phyloP scores from a whole-genome alignment of 2,888 invertebrate species.

The Operophtera brumata region DNA sequence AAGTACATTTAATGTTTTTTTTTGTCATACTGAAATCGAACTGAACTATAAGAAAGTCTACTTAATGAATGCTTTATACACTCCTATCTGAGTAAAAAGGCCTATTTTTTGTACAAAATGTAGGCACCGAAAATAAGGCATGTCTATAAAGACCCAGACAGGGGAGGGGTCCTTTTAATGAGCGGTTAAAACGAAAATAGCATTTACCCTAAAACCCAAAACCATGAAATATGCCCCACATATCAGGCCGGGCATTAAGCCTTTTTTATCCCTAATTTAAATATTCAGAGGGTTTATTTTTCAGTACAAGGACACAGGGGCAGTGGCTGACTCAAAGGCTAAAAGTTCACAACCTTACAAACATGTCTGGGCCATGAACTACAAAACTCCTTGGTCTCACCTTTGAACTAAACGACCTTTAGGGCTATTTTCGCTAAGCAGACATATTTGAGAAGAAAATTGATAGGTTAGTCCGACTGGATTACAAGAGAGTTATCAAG shows the following conservation, averaged over 20 bases:
- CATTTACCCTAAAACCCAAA: constrained; percentile 6
- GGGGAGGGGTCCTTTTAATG: neutral
- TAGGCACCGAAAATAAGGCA: neutral
- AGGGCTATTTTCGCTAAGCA: constrained; percentile 9
- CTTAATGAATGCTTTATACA: too few species aligned
- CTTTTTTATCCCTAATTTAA: constrained; percentile 3
- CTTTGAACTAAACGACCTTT: constrained; percentile 27
- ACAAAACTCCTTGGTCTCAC: constrained; percentile 43
- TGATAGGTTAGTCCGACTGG: constrained; percentile 14
- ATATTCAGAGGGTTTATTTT: constrained; percentile 14
- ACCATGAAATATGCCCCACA: neutral
- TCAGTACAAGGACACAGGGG: constrained; percentile 13
- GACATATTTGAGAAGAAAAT: constrained; percentile 12
- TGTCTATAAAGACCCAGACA: constrained; percentile 1
- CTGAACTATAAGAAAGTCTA: too few species aligned
- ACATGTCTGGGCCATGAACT: constrained; percentile 47
- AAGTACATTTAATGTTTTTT: too few species aligned
- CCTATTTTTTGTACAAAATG: too few species aligned
- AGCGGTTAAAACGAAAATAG: constrained; percentile 13
- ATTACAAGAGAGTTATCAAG: constrained; percentile 16
- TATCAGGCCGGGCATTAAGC: neutral
- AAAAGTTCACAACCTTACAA: constrained; percentile 29
- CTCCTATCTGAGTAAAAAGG: too few species aligned
- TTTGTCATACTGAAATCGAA: too few species aligned
- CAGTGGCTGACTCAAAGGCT: constrained; percentile 4